Base-by-base conservation (phyloP, 2,797 vertebrate species). In the Gephyroberyx darwinii region DNA sequence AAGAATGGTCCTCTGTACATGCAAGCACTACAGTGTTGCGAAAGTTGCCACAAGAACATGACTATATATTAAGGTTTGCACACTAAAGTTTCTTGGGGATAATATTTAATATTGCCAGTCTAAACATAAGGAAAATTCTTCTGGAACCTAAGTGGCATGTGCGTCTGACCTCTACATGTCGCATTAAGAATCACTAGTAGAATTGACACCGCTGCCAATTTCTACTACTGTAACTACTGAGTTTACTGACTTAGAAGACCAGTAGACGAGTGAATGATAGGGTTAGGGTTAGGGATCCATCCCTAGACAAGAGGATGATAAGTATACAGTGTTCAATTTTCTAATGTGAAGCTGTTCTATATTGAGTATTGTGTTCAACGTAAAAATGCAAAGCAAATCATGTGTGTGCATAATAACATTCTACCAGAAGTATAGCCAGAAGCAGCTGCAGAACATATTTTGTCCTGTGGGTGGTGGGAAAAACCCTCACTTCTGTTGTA, bases 401-500 rank as follows among this genome's bases (percentile, higher is more conserved):
- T 33, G 4, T 54, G 33, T 62, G 22, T 48, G 41, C 33, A 62
- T 39, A 69, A 50, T 41, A 30, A 13, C 67, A 47, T 41, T 4
- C 26, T 50, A 56, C 41, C 50, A 53, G 3, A 45, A 17, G 17
- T 19, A 13, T 14, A 12, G 39, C 39, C 39, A 41, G 14, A 17
- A 16, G 43, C 12, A 14, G 14, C 37, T 22, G 14, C 9, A 17
- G 1, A 19, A 47, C 8, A 39, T 10, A 4, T 13, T 41, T 54
- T 47, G 22, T 26, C 35, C 71, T 81, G 70, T 84, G 45, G 53
- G 55, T 57, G 37, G 52, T 75, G 52, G 64, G 48, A 76, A 85
- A 74, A 86, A 37, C 31, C 30, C 96, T 92, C 78, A 99, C 97
- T 98, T 96, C 84, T 99, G 96, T 73, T 99, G 98, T 22, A 99